These are phyloP conservation scores for Ciconia stormi DNA, from an alignment of 2,113 vertebrate species.

Conservation along the genomic window DNA sequence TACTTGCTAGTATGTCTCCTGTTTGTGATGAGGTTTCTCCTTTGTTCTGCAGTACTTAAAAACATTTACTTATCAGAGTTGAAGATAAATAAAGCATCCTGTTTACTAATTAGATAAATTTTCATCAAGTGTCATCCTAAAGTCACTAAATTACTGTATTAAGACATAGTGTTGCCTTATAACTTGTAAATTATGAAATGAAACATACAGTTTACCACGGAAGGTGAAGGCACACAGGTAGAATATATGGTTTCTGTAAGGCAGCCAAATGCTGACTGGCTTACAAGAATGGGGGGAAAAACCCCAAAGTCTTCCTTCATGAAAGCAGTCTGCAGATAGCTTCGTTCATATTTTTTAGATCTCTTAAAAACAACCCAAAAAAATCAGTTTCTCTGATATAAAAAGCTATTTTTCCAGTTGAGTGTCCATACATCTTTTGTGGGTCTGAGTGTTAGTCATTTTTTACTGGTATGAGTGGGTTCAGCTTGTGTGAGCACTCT, in stretches of 20 bases:
- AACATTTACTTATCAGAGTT: neutral
- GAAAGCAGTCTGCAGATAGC: neutral
- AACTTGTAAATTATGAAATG: neutral
- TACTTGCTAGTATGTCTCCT: neutral
- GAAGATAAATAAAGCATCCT: conserved; percentile 39
- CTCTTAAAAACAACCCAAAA: neutral
- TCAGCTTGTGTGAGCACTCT: neutral
- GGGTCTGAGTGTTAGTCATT: neutral
- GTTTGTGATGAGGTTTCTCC: neutral
- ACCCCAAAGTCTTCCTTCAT: neutral
- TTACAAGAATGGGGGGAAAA: neutral
- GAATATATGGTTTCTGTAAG: neutral
- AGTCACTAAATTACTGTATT: neutral
- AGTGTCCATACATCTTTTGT: neutral
- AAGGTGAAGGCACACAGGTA: neutral
- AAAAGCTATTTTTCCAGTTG: neutral
- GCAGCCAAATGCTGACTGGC: neutral
- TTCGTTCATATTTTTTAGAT: neutral
- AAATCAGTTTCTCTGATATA: neutral
- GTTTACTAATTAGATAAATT: conserved; percentile 1
- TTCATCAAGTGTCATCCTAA: neutral
- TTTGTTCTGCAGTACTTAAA: neutral
- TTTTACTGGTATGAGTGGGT: neutral
- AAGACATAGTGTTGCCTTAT: neutral
- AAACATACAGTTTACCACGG: neutral